These are phyloP conservation scores for Euphydryas editha DNA, from an alignment of 2,888 invertebrate species.

Conservation along the genomic window DNA sequence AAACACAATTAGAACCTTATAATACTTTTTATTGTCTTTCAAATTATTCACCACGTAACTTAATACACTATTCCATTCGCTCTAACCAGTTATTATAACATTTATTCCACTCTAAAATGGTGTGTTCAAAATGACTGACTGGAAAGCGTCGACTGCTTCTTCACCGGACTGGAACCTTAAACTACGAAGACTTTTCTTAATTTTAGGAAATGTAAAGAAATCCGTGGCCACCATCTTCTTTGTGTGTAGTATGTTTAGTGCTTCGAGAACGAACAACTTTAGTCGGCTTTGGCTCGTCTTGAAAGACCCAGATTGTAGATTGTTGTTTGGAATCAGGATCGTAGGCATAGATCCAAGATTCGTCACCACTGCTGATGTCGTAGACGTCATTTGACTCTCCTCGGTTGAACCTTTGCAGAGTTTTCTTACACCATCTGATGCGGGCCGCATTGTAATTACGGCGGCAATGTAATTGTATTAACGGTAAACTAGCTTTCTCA, in stretches of 20 bases:
- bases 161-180: background rate
- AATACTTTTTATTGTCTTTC: too few relatives aligned
- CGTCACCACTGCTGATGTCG: too few relatives aligned
- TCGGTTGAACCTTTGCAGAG: background rate
- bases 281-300: background rate
- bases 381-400: background rate
- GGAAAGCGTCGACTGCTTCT: background rate
- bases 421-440: constrained; percentile 1
- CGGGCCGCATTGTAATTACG: background rate
- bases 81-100: background rate
- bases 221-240: background rate
- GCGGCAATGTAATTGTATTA: background rate
- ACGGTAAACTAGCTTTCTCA: background rate
- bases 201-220: background rate
- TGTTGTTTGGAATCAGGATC: too few relatives aligned
- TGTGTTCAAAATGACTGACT: too few relatives aligned
- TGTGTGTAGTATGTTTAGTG: too few relatives aligned
- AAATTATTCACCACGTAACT: too few relatives aligned
- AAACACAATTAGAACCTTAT: too few relatives aligned
- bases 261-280: background rate
- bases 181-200: background rate
- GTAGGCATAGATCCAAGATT: background rate
- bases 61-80: constrained; percentile 46
- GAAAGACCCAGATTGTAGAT: background rate
- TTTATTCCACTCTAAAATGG: background rate